Percentiles rank a stretch among this genome's conserved stretches.
Evolutionary conservation across 2,888 invertebrate genomes (phyloP).

Genomic region (Conomelus anceps): DNA sequence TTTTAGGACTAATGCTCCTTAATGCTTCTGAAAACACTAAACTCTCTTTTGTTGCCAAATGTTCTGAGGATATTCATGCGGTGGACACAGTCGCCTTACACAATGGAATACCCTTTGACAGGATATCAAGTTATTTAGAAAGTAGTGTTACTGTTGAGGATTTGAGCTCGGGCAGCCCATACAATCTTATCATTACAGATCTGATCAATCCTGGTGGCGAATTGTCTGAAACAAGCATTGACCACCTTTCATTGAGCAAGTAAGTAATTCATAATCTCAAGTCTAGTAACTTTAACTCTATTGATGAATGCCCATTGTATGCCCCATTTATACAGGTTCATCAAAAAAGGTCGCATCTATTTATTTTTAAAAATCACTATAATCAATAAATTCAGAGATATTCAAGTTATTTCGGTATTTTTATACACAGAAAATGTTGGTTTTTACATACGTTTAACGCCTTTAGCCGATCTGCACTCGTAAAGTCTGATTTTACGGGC

Average conservation of each 20-base stretch:
- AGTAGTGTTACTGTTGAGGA: constrained; percentile 38
- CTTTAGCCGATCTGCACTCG: too few species aligned
- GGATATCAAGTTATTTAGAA: constrained; percentile 43
- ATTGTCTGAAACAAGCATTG: constrained; percentile 43
- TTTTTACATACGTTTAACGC: too few species aligned
- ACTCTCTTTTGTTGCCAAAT: constrained; percentile 44
- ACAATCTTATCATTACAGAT: constrained; percentile 51
- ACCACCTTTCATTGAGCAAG: constrained; percentile 36
- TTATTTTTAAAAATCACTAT: too few species aligned
- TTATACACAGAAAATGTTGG: too few species aligned
- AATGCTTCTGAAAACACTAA: constrained; percentile 41
- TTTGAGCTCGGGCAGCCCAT: constrained; percentile 39
- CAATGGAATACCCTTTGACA: constrained; percentile 43
- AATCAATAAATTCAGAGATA: background rate
- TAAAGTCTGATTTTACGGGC: too few species aligned
- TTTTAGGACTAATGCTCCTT: constrained; percentile 47
- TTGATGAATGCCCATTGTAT: background rate
- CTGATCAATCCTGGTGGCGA: constrained; percentile 53
- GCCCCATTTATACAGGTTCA: background rate
- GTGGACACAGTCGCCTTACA: constrained; percentile 44
- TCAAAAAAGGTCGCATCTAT: too few species aligned
- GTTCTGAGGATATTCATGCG: constrained; percentile 43
- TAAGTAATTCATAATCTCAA: constrained; percentile 21
- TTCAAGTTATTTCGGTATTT: too few species aligned
- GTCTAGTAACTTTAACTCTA: background rate